Conservation (phyloP, 2,888 invertebrate genomes). For the Callinectes sapidus region DNA sequence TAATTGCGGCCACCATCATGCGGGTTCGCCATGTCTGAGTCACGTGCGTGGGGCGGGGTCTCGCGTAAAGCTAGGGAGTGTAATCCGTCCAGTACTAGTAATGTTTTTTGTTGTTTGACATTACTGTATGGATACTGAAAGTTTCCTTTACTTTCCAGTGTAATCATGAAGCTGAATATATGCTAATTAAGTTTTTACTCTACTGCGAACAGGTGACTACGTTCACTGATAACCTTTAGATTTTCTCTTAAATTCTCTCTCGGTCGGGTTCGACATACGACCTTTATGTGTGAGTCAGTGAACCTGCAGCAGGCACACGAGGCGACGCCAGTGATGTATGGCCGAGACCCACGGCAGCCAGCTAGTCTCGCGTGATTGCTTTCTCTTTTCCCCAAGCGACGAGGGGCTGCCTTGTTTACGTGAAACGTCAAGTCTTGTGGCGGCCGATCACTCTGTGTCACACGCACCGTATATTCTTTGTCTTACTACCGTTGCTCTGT, state of each 20-base stretch:
- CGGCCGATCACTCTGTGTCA: slow-evolving; percentile 3
- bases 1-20: slow-evolving; percentile 52
- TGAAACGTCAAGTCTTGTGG: not conserved
- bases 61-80: slow-evolving; percentile 20
- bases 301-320: slow-evolving; percentile 18
- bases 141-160: not conserved
- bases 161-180: not conserved
- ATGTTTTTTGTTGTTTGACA: not conserved
- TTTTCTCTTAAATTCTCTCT: not conserved
- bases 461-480: not conserved
- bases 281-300: slow-evolving; percentile 2
- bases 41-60: slow-evolving; percentile 43
- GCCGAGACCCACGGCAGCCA: slow-evolving; percentile 18
- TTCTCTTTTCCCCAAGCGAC: slow-evolving; percentile 17
- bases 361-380: slow-evolving; percentile 1
- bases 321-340: not conserved
- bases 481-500: slow-evolving; percentile 47
- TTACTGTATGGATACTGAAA: not conserved
- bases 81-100: not conserved
- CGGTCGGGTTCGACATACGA: not conserved
- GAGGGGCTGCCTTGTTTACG: slow-evolving; percentile 12
- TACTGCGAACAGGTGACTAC: not conserved
- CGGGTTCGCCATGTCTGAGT: slow-evolving; percentile 26
- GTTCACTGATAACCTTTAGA: slow-evolving; percentile 24
- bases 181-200: not conserved